Percentiles rank a stretch among this genome's conserved stretches.
phyloP scores from a whole-genome alignment of 2,113 vertebrate species.

The Calyptomena viridis region DNA sequence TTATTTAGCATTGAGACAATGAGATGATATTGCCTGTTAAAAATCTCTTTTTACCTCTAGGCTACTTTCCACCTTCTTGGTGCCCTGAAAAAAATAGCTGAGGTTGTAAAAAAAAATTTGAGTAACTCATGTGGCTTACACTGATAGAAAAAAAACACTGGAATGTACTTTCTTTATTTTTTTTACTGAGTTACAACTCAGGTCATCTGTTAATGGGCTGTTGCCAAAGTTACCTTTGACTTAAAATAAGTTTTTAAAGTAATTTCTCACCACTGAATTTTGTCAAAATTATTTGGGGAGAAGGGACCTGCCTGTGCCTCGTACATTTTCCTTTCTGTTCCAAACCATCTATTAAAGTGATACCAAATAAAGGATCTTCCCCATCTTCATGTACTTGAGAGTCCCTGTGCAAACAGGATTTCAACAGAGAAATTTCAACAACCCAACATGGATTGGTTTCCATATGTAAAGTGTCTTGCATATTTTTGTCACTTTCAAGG shows the following conservation, averaged over 20 bases:
- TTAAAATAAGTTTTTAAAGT: constrained; percentile 17
- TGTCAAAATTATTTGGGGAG: not conserved
- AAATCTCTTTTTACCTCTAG: not conserved
- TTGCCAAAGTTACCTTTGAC: constrained; percentile 20
- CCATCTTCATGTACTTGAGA: not conserved
- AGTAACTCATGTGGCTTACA: not conserved
- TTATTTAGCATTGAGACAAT: not conserved
- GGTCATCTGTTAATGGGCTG: not conserved
- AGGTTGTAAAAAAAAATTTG: not conserved
- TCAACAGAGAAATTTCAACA: not conserved
- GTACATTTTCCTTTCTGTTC: not conserved
- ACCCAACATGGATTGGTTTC: not conserved
- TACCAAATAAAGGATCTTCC: not conserved
- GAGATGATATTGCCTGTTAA: not conserved
- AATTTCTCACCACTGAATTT: not conserved
- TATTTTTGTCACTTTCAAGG: not conserved
- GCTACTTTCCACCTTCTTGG: not conserved
- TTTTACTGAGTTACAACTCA: not conserved
- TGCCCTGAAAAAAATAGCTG: constrained; percentile 13
- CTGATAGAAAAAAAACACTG: not conserved
- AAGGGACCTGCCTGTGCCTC: not conserved
- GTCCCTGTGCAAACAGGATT: not conserved
- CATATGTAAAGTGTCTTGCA: not conserved
- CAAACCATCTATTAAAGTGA: not conserved
- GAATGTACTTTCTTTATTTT: not conserved